Base-by-base conservation (phyloP, 2,113 vertebrate species). In the Oncorhynchus tshawytscha region DNA sequence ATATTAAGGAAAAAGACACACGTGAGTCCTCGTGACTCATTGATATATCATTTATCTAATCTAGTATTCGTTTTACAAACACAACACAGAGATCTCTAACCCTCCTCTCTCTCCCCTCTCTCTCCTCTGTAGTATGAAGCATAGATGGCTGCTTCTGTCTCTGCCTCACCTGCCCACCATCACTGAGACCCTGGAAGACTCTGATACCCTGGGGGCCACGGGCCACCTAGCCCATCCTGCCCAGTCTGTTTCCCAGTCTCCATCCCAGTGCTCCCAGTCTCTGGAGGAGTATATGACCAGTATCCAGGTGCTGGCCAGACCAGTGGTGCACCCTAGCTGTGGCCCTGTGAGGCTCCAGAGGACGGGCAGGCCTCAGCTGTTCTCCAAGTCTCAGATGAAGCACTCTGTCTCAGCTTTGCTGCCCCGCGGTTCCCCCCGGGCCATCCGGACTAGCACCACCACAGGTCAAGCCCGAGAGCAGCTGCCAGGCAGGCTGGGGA, bases 201-300 rank as follows among this genome's bases (percentile, higher is more conserved):
- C 57, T 3, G 25, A 77, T 65, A 77, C 75, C n/a, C 72, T 67
- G n/a, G 76, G 71, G 49, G 71, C 84, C 65, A 79, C 83, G 1
- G 48, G 69, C 60, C 65, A 18, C 49, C 66, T 74, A 5, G 34
- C 22, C 22, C 12, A 20, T 1, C 2, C 18, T 5, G 27, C 31
- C 54, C 51, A 25, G 13, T 78, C 78, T 27, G 78, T 80, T 49
- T 68, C 49, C 62, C 78, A 9, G 24, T 81, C 22, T 64, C 89
- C 67, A 78, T 83, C 49, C 67, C 77, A 18, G 15, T 54, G 49
- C 48, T 70, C 87, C 8, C 91, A 90, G 78, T 91, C 92, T 49
- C 77, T 88, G 31, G 92, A 94, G 8, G 94, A 93, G 69, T 94
- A 94, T 76, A 87, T 92, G 74, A 89, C 20, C 66, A 91, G 93